These are phyloP conservation scores for Vanessa cardui DNA, from an alignment of 2,888 invertebrate genomes.

Conservation along the genomic window DNA sequence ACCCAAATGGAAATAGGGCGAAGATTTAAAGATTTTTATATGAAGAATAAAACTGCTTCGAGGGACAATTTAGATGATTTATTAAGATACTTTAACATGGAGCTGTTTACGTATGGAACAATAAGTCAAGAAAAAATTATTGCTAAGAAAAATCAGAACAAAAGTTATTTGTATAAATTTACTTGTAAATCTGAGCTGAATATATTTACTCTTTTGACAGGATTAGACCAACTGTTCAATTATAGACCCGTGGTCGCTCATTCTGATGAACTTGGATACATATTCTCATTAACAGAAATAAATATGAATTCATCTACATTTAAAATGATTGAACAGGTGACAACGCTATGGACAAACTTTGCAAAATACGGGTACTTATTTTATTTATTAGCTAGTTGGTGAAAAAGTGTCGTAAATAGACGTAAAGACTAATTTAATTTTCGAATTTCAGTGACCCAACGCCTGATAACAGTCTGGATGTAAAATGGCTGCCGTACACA, in stretches of 20 bases:
- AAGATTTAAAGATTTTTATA: slow-evolving; percentile 41
- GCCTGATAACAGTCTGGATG: slow-evolving; percentile 50
- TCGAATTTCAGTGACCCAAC: slow-evolving; percentile 57
- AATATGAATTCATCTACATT: slow-evolving; percentile 51
- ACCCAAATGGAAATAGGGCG: slow-evolving; percentile 48
- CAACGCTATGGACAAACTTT: slow-evolving; percentile 60
- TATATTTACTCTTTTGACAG: slow-evolving; percentile 36
- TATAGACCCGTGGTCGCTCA: slow-evolving; percentile 29
- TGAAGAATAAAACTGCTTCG: slow-evolving; percentile 43
- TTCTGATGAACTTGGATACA: slow-evolving; percentile 31
- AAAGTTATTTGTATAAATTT: slow-evolving; percentile 59
- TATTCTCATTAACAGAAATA: slow-evolving; percentile 50
- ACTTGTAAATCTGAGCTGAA: slow-evolving; percentile 59
- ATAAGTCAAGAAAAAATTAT: slow-evolving; percentile 42
- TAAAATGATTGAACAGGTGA: slow-evolving; percentile 54
- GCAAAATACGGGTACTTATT: slow-evolving; percentile 60
- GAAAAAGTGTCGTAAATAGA: too few relatives aligned
- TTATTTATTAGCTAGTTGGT: neutral
- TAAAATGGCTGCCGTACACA: slow-evolving; percentile 53
- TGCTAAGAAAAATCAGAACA: slow-evolving; percentile 46
- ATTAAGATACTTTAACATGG: slow-evolving; percentile 6
- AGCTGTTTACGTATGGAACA: slow-evolving; percentile 1
- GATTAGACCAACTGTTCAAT: slow-evolving; percentile 20
- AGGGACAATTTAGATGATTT: slow-evolving; percentile 55
- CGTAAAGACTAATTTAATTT: neutral